phyloP scores from a whole-genome alignment of 2,888 invertebrate genomes.

The Chromoteleia sp. region DNA sequence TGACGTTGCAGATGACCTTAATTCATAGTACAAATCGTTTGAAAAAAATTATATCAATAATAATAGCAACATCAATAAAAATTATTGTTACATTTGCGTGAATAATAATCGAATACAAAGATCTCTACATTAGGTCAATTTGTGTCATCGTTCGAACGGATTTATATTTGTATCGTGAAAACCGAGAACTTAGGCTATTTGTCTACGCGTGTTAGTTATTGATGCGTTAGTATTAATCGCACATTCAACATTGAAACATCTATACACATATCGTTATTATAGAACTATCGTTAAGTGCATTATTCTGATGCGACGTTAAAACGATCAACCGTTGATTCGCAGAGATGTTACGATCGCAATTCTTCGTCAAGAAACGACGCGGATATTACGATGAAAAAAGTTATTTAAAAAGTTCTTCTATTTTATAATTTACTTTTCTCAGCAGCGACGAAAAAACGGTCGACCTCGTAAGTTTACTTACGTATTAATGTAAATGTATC shows the following conservation, averaged over 20 bases:
- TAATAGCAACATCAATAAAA: too few relatives aligned
- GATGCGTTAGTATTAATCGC: conserved; percentile 44
- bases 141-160: conserved; percentile 12
- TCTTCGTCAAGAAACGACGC: background rate
- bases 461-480: conserved; percentile 9
- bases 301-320: conserved; percentile 19
- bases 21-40: background rate
- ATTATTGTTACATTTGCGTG: conserved; percentile 6
- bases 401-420: too few relatives aligned
- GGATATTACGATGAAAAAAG: too few relatives aligned
- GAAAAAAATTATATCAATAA: too few relatives aligned
- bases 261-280: conserved; percentile 52
- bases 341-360: too few relatives aligned
- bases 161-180: conserved; percentile 3
- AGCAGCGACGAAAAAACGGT: conserved; percentile 14
- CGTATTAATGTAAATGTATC: conserved; percentile 34
- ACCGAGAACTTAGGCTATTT: conserved; percentile 21
- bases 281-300: conserved; percentile 43
- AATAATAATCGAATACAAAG: conserved; percentile 8
- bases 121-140: conserved; percentile 36
- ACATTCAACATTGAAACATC: conserved; percentile 64
- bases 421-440: background rate
- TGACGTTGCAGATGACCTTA: background rate
- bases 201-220: conserved; percentile 31
- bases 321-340: conserved; percentile 4